Percentiles rank a stretch among this genome's conserved stretches.
Conservation (phyloP, 2,888 invertebrate genomes). For the Drosophila fungiperda region DNA sequence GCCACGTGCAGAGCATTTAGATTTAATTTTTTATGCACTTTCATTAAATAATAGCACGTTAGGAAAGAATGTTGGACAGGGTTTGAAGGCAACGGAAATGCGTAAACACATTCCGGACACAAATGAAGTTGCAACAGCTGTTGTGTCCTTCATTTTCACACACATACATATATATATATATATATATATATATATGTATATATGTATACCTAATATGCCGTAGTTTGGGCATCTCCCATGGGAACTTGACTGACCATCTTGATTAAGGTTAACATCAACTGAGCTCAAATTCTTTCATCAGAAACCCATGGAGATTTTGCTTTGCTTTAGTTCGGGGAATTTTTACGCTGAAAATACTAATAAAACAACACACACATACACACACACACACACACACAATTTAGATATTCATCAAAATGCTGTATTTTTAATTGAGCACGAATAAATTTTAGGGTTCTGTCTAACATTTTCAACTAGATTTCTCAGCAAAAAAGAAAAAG, state of each 20-base stretch:
- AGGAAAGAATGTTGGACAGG: conserved; percentile 27
- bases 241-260: conserved; percentile 51
- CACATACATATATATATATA: not conserved
- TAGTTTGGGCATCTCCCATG: conserved; percentile 36
- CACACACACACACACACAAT: not conserved
- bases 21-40: conserved; percentile 67
- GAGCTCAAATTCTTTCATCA: conserved; percentile 52
- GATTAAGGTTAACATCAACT: conserved; percentile 56
- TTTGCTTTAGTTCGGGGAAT: conserved; percentile 40
- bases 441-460: conserved; percentile 23
- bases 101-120: conserved; percentile 8
- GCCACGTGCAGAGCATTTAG: conserved; percentile 52
- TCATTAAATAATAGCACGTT: conserved; percentile 61
- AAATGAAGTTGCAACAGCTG: conserved; percentile 49
- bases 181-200: not conserved
- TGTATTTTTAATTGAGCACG: conserved; percentile 57
- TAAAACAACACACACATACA: not conserved
- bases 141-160: not conserved
- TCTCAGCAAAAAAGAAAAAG: not conserved
- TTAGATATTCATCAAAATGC: conserved; percentile 15
- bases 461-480: conserved; percentile 7
- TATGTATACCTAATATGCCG: not conserved
- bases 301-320: conserved; percentile 37
- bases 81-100: not conserved
- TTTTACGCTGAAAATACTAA: conserved; percentile 12